phyloP scores from a whole-genome alignment of 2,113 vertebrate genomes.

The Regulus satrapa region DNA sequence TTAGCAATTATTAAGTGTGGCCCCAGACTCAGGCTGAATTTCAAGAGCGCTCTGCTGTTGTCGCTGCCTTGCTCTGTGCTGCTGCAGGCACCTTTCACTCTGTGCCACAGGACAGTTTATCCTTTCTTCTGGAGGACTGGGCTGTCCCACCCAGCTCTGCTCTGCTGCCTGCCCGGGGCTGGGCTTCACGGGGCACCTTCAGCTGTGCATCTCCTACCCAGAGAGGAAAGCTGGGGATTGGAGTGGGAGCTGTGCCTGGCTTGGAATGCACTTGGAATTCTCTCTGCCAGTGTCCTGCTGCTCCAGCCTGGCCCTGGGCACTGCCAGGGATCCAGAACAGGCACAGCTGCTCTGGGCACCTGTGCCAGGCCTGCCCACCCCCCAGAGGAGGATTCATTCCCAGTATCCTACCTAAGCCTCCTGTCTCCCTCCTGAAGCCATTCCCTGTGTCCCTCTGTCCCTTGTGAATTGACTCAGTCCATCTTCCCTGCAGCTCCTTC shows the following conservation, averaged over 20 bases:
- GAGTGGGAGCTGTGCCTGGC: not conserved
- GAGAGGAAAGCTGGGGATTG: not conserved
- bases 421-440: accelerated
- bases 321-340: not conserved
- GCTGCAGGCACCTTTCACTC: not conserved
- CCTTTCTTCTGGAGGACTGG: not conserved
- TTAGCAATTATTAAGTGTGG: not conserved
- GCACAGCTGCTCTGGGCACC: not conserved
- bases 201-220: not conserved
- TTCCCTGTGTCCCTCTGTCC: not conserved
- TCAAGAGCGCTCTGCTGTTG: not conserved
- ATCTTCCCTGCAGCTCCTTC: not conserved
- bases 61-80: not conserved
- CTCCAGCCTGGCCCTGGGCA: not conserved
- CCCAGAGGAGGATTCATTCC: accelerated
- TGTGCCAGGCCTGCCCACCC: not conserved
- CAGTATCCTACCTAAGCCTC: accelerated
- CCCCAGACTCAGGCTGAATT: not conserved
- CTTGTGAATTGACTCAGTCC: no score
- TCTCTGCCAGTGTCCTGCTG: no score
- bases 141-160: not conserved
- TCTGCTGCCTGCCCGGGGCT: no score
- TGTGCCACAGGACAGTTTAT: not conserved
- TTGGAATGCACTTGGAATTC: not conserved
- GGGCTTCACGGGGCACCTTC: no score